These are phyloP conservation scores for Drosophila testacea DNA, from an alignment of 2,888 invertebrate species.

Conservation along the genomic window DNA sequence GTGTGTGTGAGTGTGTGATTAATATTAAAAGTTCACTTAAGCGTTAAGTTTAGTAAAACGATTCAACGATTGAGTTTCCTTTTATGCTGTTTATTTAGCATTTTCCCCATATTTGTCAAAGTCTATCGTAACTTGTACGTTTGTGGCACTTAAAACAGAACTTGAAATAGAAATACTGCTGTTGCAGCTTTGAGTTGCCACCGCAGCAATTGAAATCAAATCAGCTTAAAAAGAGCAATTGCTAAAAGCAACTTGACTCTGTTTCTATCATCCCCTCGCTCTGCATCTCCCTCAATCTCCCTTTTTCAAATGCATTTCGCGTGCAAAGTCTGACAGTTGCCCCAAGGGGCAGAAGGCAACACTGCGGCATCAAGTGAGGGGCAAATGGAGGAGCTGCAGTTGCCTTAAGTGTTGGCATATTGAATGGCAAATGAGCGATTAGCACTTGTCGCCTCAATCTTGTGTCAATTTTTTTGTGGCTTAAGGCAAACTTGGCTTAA, in stretches of 20 bases:
- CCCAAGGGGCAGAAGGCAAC: conserved; percentile 2
- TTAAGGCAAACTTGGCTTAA: conserved; percentile 28
- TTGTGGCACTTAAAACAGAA: conserved; percentile 45
- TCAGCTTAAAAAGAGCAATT: conserved; percentile 65
- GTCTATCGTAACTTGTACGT: conserved; percentile 9
- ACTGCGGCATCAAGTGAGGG: not conserved
- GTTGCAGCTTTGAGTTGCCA: conserved; percentile 22
- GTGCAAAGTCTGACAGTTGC: conserved; percentile 26
- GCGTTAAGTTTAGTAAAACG: conserved; percentile 1
- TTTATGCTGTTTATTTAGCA: conserved; percentile 4
- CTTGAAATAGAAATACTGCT: conserved; percentile 11
- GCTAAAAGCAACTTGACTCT: conserved; percentile 60
- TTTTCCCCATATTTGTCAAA: not conserved
- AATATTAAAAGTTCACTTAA: no score
- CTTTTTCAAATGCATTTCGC: conserved; percentile 40
- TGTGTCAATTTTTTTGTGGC: conserved; percentile 16
- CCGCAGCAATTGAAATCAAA: conserved; percentile 59
- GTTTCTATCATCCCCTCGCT: not conserved
- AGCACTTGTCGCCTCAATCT: conserved; percentile 49
- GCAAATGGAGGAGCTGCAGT: not conserved
- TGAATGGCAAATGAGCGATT: conserved; percentile 70
- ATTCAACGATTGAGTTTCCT: not conserved
- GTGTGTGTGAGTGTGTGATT: no score
- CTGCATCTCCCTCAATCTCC: no score
- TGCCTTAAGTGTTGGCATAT: conserved; percentile 44